Conservation (phyloP, 2,113 vertebrate species). For the Epinephelus lanceolatus region DNA sequence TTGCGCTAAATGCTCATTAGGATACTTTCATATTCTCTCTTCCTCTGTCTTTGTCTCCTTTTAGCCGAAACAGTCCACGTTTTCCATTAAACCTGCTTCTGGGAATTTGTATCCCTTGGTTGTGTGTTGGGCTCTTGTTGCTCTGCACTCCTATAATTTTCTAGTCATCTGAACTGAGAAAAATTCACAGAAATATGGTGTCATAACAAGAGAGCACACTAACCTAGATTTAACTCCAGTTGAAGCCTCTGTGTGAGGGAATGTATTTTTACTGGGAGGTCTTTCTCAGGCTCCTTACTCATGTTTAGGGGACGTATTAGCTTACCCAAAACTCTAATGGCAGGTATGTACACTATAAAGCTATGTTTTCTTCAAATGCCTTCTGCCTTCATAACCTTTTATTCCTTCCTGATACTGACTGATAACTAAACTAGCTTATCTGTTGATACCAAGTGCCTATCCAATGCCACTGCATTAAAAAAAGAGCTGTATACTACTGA, state of each 20-base stretch:
- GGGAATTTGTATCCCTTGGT: conserved; percentile 59
- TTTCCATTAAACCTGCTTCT: conserved; percentile 63
- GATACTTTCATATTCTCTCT: conserved; percentile 63
- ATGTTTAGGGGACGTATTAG: background rate
- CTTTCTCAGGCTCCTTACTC: conserved; percentile 12
- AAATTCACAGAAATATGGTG: conserved; percentile 48
- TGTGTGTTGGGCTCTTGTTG: conserved; percentile 36
- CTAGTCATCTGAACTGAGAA: conserved; percentile 38
- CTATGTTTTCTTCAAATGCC: no score
- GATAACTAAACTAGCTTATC: no score
- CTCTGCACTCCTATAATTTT: conserved; percentile 36
- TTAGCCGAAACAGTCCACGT: conserved; percentile 31
- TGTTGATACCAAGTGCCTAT: no score
- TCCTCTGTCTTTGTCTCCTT: conserved; percentile 65
- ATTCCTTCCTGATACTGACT: no score
- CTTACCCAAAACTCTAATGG: background rate
- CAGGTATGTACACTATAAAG: no score
- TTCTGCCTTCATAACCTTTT: no score
- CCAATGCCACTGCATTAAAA: no score
- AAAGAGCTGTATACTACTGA: no score
- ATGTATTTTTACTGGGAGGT: background rate
- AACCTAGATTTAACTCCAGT: conserved; percentile 49
- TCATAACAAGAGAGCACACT: conserved; percentile 48
- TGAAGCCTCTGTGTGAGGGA: conserved; percentile 21
- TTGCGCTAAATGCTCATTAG: conserved; percentile 77